These are phyloP conservation scores for Luffia ferchaultella DNA, from an alignment of 2,888 invertebrate species.

Conservation along the genomic window DNA sequence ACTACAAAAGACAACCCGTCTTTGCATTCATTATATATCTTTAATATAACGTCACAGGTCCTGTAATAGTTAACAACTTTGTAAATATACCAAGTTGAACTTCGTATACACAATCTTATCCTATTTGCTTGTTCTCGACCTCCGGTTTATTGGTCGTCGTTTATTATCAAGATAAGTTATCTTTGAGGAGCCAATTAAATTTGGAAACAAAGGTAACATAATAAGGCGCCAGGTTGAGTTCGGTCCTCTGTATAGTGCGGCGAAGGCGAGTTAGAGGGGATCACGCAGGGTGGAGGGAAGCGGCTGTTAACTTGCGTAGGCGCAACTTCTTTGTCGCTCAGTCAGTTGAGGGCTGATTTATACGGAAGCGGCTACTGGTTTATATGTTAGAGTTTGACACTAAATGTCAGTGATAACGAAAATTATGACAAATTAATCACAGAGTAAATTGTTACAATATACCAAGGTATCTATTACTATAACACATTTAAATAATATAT, in stretches of 20 bases:
- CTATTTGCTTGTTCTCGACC: constrained; percentile 47
- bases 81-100: no score
- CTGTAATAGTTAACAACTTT: no score
- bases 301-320: constrained; percentile 43
- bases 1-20: no score
- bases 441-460: no score
- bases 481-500: no score
- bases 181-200: constrained; percentile 64
- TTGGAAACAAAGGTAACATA: constrained; percentile 66
- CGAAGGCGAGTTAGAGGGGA: constrained; percentile 16
- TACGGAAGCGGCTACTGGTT: constrained; percentile 24
- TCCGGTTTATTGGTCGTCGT: constrained; percentile 62
- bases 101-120: constrained; percentile 54
- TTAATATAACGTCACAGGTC: no score
- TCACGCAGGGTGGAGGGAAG: constrained; percentile 23
- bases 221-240: constrained; percentile 56
- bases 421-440: no score
- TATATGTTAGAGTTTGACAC: neutral
- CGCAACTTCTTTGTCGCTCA: constrained; percentile 48
- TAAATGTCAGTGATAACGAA: no score
- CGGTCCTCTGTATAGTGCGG: constrained; percentile 19
- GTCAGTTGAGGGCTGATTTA: constrained; percentile 11
- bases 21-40: no score
- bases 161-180: constrained; percentile 66
- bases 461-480: no score